Base-by-base conservation (phyloP, 2,113 vertebrate species). In the Microtus richardsoni region DNA sequence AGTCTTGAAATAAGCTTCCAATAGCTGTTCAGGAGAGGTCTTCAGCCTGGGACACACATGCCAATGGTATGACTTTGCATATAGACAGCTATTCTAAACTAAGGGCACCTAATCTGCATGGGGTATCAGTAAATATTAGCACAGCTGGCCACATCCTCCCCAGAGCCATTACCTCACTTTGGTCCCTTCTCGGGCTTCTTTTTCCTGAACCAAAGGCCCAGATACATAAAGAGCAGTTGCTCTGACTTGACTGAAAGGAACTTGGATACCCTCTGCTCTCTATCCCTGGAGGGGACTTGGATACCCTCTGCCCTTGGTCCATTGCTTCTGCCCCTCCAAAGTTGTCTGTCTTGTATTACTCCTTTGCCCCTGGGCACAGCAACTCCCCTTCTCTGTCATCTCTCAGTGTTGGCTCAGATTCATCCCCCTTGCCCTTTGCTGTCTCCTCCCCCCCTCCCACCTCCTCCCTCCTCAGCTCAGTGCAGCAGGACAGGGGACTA, bases 81-180 rank as follows among this genome's bases (percentile, higher is more conserved):
- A 44, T 33, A 96, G 95, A 94, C n/a, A 82, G 44, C 87, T 92
- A 21, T 93, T 91, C 78, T 95, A 78, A 41, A 70, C 26, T 74
- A 13, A 70, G 89, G 62, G 64, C 1, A 1, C 33, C 62, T 80
- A n/a, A 58, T 95, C 68, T 93, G 30, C 66, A 3, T 64, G 41
- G 33, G 0, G 9, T 87, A 41, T 88, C 47, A 14, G 49, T 77
- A 94, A 95, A 89, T 41, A 84, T 6, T 41, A 62, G 92, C 49
- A 22, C 62, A 4, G 4, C 14, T 9, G 54, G 78, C 49, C 54
- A 44, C 66, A 30, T 8, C 9, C 68, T 49, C 85, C 28, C 12
- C 0, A 11, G 66, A 83, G 52, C 58, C 92, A 39, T 93, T 68
- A 91, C 24, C 41, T 70, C 89, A 52, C 77, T 52, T 30, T 44